Conservation (phyloP, 2,888 invertebrate species). For the Euplexia lucipara region DNA sequence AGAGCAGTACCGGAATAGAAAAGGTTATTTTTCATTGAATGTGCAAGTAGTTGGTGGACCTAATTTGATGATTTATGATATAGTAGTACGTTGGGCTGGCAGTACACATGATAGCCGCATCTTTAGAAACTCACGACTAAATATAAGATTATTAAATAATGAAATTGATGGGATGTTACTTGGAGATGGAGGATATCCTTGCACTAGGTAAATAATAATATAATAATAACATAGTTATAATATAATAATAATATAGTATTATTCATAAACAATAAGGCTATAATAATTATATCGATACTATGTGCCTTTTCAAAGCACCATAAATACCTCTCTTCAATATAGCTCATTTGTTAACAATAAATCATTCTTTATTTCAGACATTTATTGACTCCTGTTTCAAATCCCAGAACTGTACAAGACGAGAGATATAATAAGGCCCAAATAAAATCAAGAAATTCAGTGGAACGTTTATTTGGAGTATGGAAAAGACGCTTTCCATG, state of each 20-base stretch:
- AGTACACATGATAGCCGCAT: conserved; percentile 12
- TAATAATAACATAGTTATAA: too few relatives aligned
- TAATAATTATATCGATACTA: background rate
- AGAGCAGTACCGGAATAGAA: conserved; percentile 6
- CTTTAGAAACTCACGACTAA: background rate
- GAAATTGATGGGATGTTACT: conserved; percentile 7
- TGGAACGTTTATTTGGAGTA: conserved; percentile 10
- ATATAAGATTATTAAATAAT: background rate
- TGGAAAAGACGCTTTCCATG: conserved; percentile 13
- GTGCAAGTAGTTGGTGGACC: conserved; percentile 5
- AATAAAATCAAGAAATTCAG: conserved; percentile 10
- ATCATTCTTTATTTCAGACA: conserved; percentile 6
- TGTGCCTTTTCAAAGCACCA: too few relatives aligned
- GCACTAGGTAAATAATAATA: conserved; percentile 1
- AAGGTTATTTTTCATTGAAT: background rate
- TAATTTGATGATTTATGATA: background rate
- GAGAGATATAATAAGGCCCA: conserved; percentile 8
- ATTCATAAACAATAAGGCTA: too few relatives aligned
- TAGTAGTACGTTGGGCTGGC: conserved; percentile 11
- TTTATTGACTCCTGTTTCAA: conserved; percentile 5
- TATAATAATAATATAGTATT: too few relatives aligned
- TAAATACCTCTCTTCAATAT: too few relatives aligned
- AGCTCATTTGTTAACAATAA: background rate
- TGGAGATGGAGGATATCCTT: conserved; percentile 1
- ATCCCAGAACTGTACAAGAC: conserved; percentile 6